Base-by-base conservation (phyloP, 2,888 invertebrate species). In the Drosophila yooni region DNA sequence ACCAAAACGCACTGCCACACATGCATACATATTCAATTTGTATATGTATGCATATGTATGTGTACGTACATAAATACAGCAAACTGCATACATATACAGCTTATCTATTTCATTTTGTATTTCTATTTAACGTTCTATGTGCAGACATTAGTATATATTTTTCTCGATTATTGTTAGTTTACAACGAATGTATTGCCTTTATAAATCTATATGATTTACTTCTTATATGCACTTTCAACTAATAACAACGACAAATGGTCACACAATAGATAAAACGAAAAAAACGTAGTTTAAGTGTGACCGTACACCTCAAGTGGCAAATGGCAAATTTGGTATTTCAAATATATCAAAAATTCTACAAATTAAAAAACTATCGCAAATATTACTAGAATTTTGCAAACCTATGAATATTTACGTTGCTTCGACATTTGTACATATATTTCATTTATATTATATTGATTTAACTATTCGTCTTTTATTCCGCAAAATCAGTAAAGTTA, bases 191-290 rank as follows among this genome's bases (percentile, higher is more conserved):
- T 59, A 71, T 62, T 68, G 65, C 52, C 52, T 76, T 56, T 27
- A 62, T 59, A 53, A 36, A 34, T 62, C 60, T 66, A 63, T 59
- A 58, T 62, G 54, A 66, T 63, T 63, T 66, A 72, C 76, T 76
- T 71, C 59, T 66, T 67, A 61, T 76, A 80, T 80, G 76, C 72
- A 79, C 78, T 80, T 79, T 80, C 76, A 79, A 80, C 76, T 69
- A 80, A 79, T 76, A 79, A 79, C 78, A 78, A 78, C 80, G 78
- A 79, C 78, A 79, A 79, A 69, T 80, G 78, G 79, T 74, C 77
- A 79, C 79, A 78, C 78, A 78, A 78, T 75, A 79, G 78, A 79
- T 69, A 75, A 78, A 75, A 79, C 64, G 79, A 78, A 79, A 79
- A 78, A 78, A 70, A 72, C 51, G 36, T 67, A 70, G 70, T n/a